Base-by-base conservation (phyloP, 2,797 vertebrate genomes). In the Sebastes cheni region DNA sequence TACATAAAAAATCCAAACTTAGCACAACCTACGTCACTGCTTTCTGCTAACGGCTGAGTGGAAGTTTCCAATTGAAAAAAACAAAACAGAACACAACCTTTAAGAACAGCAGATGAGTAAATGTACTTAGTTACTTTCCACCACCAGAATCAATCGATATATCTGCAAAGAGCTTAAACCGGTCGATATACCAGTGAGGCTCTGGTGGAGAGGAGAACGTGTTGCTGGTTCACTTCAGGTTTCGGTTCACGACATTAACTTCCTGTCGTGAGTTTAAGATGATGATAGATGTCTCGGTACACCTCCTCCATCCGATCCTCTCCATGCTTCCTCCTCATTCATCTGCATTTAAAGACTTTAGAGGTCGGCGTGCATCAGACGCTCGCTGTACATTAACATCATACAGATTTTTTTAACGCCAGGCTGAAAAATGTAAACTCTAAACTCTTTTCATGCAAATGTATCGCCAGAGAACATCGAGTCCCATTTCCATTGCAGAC, bases 391-490 rank as follows among this genome's bases (percentile, higher is more conserved):
- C 50, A 22, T 55, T 32, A 54, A 54, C n/a, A 34, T 62, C 29
- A 62, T 23, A 16, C 12, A 16, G 50, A 54, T 22, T 22, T 22
- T 22, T 36, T 14, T 22, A 10, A 13, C 79, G 54, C 42, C 8
- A 60, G 20, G 42, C 70, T 81, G 59, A 58, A 22, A 70, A 29
- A 71, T 61, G 52, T 87, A 16, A 46, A 46, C 81, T 29, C 62
- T 16, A 83, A 78, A 82, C 79, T 87, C 67, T 76, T 8, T 22
- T 84, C 68, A 88, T 77, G 59, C 70, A 72, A 79, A 89, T 72
- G 52, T 5, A 34, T 22, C 50, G 2, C 25, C 29, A 13, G 55
- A 69, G 85, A 88, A 85, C 85, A 82, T 61, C 12, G 10, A 79
- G 72, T 82, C 75, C 77, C 77, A 27, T 81, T 67, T 87, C 82